Evolutionary conservation across 2,113 vertebrate genomes (phyloP).

Genomic region (Rhinichthys klamathensis): DNA sequence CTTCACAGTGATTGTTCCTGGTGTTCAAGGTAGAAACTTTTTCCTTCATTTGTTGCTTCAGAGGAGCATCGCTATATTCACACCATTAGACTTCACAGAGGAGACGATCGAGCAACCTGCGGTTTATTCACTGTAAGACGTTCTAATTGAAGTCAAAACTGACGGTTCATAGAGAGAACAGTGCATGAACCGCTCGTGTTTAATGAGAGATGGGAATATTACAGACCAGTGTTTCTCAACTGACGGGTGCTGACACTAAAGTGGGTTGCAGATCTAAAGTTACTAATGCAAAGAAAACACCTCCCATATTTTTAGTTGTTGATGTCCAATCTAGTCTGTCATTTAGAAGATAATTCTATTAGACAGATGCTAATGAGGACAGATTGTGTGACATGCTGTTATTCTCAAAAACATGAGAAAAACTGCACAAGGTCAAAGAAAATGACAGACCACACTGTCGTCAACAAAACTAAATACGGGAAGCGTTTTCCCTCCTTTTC

Average conservation of each 20-base stretch:
- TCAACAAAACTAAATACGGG: background rate
- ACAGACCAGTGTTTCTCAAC: background rate
- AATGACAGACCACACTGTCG: background rate
- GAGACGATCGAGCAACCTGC: background rate
- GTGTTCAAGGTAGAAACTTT: slow-evolving; percentile 8
- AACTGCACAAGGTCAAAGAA: background rate
- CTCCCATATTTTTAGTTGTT: background rate
- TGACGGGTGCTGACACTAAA: background rate
- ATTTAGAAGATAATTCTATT: background rate
- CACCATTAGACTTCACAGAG: background rate
- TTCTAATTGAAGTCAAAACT: slow-evolving; percentile 9
- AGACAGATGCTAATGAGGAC: background rate
- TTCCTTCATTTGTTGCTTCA: background rate
- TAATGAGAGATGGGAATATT: background rate
- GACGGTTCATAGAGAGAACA: background rate
- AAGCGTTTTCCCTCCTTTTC: background rate
- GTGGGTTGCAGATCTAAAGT: background rate
- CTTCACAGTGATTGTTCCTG: slow-evolving; percentile 8
- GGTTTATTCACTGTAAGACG: slow-evolving; percentile 10
- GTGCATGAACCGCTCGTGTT: background rate
- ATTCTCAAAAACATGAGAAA: background rate
- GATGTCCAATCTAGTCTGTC: background rate
- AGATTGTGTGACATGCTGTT: background rate
- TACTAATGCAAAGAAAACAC: background rate
- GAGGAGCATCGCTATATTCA: background rate